Evolutionary conservation across 2,888 invertebrate genomes (phyloP).

Genomic region (Oxystoma pomonae): DNA sequence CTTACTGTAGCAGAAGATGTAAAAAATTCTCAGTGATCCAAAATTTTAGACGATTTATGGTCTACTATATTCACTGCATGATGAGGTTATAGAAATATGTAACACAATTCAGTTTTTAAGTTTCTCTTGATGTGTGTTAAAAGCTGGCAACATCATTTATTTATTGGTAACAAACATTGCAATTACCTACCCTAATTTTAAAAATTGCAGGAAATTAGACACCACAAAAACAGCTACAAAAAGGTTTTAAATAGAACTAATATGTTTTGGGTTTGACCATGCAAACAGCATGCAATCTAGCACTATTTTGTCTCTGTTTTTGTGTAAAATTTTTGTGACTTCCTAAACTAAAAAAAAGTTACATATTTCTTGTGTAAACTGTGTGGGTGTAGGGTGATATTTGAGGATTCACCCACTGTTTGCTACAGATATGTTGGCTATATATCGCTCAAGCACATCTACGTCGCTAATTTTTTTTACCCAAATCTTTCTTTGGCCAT

Average conservation of each 20-base stretch:
- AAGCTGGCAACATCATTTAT: neutral
- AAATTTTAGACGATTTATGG: slow-evolving; percentile 46
- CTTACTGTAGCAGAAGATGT: slow-evolving; percentile 46
- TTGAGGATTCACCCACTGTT: slow-evolving; percentile 48
- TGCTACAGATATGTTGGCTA: slow-evolving; percentile 48
- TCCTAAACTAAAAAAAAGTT: slow-evolving; percentile 33
- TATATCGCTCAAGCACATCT: slow-evolving; percentile 48
- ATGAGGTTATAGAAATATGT: slow-evolving; percentile 41
- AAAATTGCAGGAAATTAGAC: no score
- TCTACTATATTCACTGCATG: slow-evolving; percentile 47
- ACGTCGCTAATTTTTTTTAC: slow-evolving; percentile 42
- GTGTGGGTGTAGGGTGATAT: slow-evolving; percentile 48
- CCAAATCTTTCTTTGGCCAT: slow-evolving; percentile 34
- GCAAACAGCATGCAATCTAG: no score
- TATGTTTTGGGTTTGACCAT: no score
- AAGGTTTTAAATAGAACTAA: no score
- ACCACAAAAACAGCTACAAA: no score
- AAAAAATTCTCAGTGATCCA: slow-evolving; percentile 47
- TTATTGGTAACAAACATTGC: no score
- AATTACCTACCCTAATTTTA: no score
- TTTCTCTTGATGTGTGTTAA: neutral
- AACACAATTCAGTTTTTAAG: slow-evolving; percentile 24
- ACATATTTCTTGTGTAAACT: slow-evolving; percentile 43
- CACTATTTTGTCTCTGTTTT: no score
- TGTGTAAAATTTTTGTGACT: no score